A percentile compares a stretch with the other conserved stretches of the same genome.
Conservation (phyloP, 1,140 invertebrate genomes). For the Anoplophora glabripennis region DNA sequence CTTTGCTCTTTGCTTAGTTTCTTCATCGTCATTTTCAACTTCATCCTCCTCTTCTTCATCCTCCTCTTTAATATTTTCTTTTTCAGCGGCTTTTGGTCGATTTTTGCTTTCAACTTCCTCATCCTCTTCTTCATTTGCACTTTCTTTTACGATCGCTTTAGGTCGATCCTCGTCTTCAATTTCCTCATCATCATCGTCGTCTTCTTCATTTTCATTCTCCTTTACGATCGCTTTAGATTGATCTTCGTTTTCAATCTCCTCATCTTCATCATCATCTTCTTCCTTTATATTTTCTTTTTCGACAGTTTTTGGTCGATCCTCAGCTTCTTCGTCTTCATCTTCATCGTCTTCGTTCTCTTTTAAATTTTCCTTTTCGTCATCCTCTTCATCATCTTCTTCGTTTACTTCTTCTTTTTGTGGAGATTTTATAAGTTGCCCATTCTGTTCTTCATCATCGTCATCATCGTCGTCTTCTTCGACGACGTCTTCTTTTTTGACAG, state of each 20-base stretch:
- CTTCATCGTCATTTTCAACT: background rate
- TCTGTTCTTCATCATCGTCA: background rate
- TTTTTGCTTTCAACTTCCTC: background rate
- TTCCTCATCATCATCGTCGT: slow-evolving; percentile 21
- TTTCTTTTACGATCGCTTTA: background rate
- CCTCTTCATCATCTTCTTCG: too few species aligned
- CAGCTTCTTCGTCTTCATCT: slow-evolving; percentile 3
- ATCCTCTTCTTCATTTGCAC: background rate
- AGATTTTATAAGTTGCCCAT: too few species aligned
- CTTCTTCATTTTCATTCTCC: background rate
- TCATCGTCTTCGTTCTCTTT: slow-evolving; percentile 7
- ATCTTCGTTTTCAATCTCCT: background rate
- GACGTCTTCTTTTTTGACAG: background rate
- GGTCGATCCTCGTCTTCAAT: background rate
- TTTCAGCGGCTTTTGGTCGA: background rate
- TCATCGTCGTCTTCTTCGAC: background rate
- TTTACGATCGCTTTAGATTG: too few species aligned
- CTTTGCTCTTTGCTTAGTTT: too few species aligned
- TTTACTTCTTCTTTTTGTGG: too few species aligned
- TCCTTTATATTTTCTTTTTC: slow-evolving; percentile 1
- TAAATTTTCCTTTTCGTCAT: too few species aligned
- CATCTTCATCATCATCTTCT: slow-evolving; percentile 10
- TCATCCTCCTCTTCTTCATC: background rate
- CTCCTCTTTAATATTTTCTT: slow-evolving; percentile 6
- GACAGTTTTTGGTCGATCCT: background rate